phyloP scores from a whole-genome alignment of 2,113 vertebrate genomes.

The Rhabdornis inornatus region DNA sequence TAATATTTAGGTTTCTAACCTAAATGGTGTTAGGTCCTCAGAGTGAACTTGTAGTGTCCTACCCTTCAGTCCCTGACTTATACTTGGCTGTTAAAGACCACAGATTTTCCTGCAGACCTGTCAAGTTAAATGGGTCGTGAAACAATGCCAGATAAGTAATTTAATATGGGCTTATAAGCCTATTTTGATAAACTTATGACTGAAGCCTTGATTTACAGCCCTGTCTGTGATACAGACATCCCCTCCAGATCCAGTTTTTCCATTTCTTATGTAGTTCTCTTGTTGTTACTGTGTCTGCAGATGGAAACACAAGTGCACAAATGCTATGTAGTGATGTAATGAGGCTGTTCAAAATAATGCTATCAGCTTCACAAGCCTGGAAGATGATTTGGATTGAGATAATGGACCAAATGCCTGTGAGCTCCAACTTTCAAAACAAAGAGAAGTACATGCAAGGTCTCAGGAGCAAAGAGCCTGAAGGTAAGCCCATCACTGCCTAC shows the following conservation, averaged over 20 bases:
- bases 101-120: neutral
- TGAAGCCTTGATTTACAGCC: neutral
- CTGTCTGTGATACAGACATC: neutral
- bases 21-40: neutral
- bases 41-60: rapidly evolving
- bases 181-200: neutral
- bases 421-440: neutral
- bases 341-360: neutral
- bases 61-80: neutral
- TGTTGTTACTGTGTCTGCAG: neutral
- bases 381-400: neutral
- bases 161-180: too few species aligned
- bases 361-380: neutral
- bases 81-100: neutral
- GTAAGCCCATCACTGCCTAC: neutral
- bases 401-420: neutral
- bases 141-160: neutral
- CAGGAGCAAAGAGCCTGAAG: neutral
- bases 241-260: neutral
- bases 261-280: neutral
- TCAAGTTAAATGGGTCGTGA: neutral
- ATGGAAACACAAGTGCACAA: neutral
- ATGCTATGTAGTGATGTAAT: neutral
- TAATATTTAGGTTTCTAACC: neutral
- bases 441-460: neutral